phyloP scores from a whole-genome alignment of 2,888 invertebrate species.

The Smittia aterrima region DNA sequence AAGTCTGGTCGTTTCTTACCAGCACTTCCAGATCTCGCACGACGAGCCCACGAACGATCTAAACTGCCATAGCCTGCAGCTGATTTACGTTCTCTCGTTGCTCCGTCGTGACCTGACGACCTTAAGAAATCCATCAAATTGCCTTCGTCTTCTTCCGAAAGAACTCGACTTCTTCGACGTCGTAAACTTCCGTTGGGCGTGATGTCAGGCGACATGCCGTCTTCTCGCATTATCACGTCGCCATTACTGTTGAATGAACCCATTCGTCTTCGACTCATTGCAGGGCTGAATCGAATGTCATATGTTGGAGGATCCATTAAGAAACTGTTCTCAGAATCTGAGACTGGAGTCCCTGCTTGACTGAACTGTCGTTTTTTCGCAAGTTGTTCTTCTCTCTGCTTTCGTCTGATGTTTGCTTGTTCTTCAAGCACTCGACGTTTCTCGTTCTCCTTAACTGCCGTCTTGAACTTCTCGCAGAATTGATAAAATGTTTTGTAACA shows the following conservation, averaged over 20 bases:
- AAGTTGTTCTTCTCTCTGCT: slow-evolving; percentile 71
- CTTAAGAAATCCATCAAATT: slow-evolving; percentile 83
- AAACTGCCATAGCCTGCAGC: slow-evolving; percentile 69
- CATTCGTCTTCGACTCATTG: slow-evolving; percentile 63
- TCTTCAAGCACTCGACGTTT: slow-evolving; percentile 79
- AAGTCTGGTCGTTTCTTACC: slow-evolving; percentile 76
- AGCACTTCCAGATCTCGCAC: slow-evolving; percentile 66
- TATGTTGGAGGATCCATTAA: slow-evolving; percentile 74
- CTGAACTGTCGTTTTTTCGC: slow-evolving; percentile 63
- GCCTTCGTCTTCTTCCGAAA: slow-evolving; percentile 79
- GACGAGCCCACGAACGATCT: slow-evolving; percentile 88
- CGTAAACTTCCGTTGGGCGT: slow-evolving; percentile 87
- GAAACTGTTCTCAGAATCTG: slow-evolving; percentile 69
- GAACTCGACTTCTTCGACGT: slow-evolving; percentile 74
- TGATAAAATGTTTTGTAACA: slow-evolving; percentile 86
- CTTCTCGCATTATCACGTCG: slow-evolving; percentile 49
- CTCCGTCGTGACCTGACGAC: slow-evolving; percentile 71
- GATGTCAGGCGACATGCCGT: slow-evolving; percentile 62
- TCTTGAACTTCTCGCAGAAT: slow-evolving; percentile 83
- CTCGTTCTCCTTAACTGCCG: slow-evolving; percentile 82
- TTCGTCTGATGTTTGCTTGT: slow-evolving; percentile 75
- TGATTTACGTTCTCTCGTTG: slow-evolving; percentile 71
- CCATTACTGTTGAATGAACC: slow-evolving; percentile 63
- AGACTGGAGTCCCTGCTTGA: slow-evolving; percentile 67
- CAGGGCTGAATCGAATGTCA: slow-evolving; percentile 72